These are phyloP conservation scores for Vombatus ursinus DNA, from an alignment of 2,113 vertebrate genomes.

Conservation along the genomic window DNA sequence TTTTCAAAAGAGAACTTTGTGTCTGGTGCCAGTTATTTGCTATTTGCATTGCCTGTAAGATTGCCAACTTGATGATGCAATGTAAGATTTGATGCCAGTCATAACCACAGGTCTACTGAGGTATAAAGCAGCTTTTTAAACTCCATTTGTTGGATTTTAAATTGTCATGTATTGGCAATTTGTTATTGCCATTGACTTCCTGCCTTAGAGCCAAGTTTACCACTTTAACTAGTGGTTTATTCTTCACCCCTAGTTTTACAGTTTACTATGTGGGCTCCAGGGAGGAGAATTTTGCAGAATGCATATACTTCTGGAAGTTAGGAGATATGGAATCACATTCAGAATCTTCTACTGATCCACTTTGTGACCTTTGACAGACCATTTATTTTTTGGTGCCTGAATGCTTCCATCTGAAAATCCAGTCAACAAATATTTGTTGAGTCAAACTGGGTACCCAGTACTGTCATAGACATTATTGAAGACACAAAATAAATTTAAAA, in stretches of 20 bases:
- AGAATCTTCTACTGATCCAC: not conserved
- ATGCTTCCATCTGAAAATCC: constrained; percentile 3
- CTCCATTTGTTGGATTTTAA: constrained; percentile 68
- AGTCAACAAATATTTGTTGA: not conserved
- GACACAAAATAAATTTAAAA: not conserved
- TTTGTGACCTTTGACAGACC: not conserved
- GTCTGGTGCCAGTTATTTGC: constrained; percentile 26
- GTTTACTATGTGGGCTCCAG: not conserved
- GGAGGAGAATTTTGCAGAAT: constrained; percentile 7
- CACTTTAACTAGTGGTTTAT: not conserved
- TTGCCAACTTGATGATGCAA: constrained; percentile 10
- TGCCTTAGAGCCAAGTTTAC: constrained; percentile 51
- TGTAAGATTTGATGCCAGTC: not conserved
- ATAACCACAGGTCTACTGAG: constrained; percentile 46
- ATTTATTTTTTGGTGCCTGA: not conserved
- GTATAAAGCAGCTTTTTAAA: constrained; percentile 61
- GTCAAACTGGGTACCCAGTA: not conserved
- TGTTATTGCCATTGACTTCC: constrained; percentile 57
- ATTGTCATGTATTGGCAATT: constrained; percentile 59
- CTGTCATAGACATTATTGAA: not conserved
- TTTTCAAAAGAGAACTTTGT: constrained; percentile 33
- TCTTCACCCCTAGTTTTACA: constrained; percentile 21
- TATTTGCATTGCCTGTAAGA: constrained; percentile 8
- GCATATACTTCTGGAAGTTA: not conserved
- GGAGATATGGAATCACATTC: not conserved